Base-by-base conservation (phyloP, 2,797 vertebrate species). In the Decapterus maruadsi region DNA sequence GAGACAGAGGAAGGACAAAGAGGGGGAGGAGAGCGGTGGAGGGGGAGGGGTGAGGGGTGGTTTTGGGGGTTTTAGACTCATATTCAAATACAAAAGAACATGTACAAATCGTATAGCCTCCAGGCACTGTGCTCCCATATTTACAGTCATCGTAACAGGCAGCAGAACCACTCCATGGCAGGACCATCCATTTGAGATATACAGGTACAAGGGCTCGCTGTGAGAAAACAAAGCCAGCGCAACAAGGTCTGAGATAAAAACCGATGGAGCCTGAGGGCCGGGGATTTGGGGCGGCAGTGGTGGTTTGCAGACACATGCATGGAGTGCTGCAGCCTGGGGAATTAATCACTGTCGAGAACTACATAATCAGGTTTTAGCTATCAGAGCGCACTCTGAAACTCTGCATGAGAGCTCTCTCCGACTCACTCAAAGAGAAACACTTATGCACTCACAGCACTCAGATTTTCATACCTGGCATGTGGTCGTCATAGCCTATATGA, bases 11-110 rank as follows among this genome's bases (percentile, higher is more conserved):
- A 46, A 43, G 22, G 72, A 63, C 0, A 10, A 51, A 16, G 10
- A 26, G 56, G n/a, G 62, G 38, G 22, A 13, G 13, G n/a, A 6
- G 51, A 66, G 48, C 45, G 14, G 38, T 14, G 31, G 31, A 34
- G 31, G 31, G 31, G 4, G 31, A 42, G n/a, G 50, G 22, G 16
- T 22, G 4, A 31, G 26, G 16, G 66, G 20, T 7, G 20, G 56
- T 1, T 61, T 4, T 61, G 63, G 70, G 61, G 20, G 11, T 75
- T 80, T 76, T 26, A 46, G 78, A 91, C 80, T 90, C 75, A 92
- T 89, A 92, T 87, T 92, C 90, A 93, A 90, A 94, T 94, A 94
- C 91, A 94, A 93, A 94, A 93, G 82, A 94, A 92, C 88, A 93
- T 90, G 85, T 93, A 93, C 90, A 94, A 93, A 93, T 91, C 77